phyloP scores from a whole-genome alignment of 2,888 invertebrate species.

The Athalia circularis region DNA sequence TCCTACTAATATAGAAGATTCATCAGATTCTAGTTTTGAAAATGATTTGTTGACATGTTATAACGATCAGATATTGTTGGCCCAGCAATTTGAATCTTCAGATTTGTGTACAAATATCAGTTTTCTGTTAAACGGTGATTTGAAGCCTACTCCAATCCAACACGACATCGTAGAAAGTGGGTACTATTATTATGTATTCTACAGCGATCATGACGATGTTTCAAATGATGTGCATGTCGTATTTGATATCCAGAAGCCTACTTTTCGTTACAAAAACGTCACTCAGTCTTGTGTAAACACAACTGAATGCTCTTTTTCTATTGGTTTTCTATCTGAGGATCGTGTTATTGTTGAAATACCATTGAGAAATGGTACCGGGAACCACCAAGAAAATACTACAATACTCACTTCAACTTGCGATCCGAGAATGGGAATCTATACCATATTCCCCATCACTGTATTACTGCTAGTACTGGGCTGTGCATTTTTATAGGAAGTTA shows the following conservation, averaged over 20 bases:
- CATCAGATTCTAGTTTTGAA: constrained; percentile 89
- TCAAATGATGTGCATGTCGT: constrained; percentile 88
- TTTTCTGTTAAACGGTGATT: constrained; percentile 79
- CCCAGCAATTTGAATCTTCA: constrained; percentile 83
- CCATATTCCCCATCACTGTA: constrained; percentile 87
- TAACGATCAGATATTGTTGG: constrained; percentile 84
- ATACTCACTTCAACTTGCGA: constrained; percentile 86
- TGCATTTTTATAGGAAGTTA: constrained; percentile 83
- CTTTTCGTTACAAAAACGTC: constrained; percentile 85
- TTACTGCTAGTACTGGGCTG: constrained; percentile 85
- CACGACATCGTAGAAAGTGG: constrained; percentile 86
- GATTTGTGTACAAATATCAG: constrained; percentile 81
- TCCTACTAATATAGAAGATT: constrained; percentile 77
- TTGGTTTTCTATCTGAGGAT: constrained; percentile 84
- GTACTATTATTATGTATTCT: constrained; percentile 93
- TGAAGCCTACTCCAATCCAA: constrained; percentile 80
- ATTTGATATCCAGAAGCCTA: constrained; percentile 90
- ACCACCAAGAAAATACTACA: constrained; percentile 84
- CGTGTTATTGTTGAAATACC: constrained; percentile 90
- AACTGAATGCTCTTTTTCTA: constrained; percentile 85
- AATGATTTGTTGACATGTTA: constrained; percentile 85
- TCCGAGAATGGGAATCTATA: constrained; percentile 86
- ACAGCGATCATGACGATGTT: constrained; percentile 89
- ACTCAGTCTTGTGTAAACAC: constrained; percentile 84
- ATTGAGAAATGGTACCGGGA: constrained; percentile 86